A percentile compares a stretch with the other conserved stretches of the same genome.
These are phyloP conservation scores for Troilus luridus DNA, from an alignment of 2,888 invertebrate genomes.

Conservation along the genomic window DNA sequence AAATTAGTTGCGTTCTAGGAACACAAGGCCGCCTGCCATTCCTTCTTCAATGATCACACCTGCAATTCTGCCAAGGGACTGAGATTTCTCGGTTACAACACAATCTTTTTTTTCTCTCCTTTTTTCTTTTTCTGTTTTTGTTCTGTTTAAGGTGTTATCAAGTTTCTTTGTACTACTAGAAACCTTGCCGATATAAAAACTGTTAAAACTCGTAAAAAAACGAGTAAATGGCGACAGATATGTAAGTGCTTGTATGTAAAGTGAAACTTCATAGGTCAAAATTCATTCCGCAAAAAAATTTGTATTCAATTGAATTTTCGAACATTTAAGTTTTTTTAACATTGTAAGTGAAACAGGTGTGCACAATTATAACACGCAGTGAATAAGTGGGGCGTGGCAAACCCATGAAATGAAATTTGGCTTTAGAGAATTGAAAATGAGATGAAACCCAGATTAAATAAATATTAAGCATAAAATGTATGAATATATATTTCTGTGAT, in stretches of 20 bases:
- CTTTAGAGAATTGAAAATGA: too few species aligned
- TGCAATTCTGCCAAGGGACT: constrained; percentile 15
- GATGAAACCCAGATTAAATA: too few species aligned
- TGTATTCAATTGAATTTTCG: too few species aligned
- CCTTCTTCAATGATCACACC: constrained; percentile 41
- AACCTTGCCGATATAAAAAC: not conserved
- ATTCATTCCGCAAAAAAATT: not conserved
- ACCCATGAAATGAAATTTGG: too few species aligned
- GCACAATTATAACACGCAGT: too few species aligned
- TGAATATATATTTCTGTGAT: not conserved
- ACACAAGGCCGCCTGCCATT: constrained; percentile 47
- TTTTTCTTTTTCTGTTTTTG: not conserved
- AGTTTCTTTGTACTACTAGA: not conserved
- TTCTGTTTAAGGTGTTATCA: not conserved
- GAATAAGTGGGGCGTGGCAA: too few species aligned
- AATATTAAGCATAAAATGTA: too few species aligned
- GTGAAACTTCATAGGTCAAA: not conserved
- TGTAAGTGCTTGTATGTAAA: not conserved
- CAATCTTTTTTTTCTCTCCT: not conserved
- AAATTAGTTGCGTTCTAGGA: constrained; percentile 29
- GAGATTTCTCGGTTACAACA: constrained; percentile 4
- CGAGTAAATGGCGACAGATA: not conserved
- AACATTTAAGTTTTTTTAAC: too few species aligned
- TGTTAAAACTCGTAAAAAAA: not conserved
- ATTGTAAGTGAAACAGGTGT: too few species aligned